Base-by-base conservation (phyloP, 1,140 invertebrate species). In the Micrasema minimum region DNA sequence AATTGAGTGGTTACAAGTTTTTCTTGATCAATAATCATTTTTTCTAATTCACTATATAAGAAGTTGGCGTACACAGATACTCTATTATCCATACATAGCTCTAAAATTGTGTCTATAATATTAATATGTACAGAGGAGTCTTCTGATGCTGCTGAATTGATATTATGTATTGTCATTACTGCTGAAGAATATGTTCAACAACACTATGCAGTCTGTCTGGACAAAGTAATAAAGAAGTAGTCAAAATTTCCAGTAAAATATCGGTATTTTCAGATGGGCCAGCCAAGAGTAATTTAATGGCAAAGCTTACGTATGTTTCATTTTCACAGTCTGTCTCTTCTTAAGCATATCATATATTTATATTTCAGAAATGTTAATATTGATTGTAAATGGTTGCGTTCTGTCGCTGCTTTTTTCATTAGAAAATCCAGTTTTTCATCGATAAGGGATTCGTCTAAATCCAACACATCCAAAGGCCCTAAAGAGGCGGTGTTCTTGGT, bases 251-350 rank as follows among this genome's bases (percentile, higher is more conserved):
- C n/a, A 72, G 43, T 45, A 75, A 48, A n/a, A 51, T 46, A 16
- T 45, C n/a, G 16, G 48, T 61, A 23, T 65, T 50, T 45, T 69
- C 66, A 50, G 50, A 1, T 0, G 37, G 23, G 7, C 37, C 14
- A 9, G 43, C 43, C n/a, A 74, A 9, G 26, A 74, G 50, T 14
- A 45, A 37, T 38, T 66, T 31, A 11, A 74, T 16, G 4, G 62
- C 41, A 50, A 66, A 72, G 2, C 72, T 35, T 11, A 75, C 45
- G 10, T 72, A 69, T 14, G 26, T 37, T 12, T 66, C 62, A 45
- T 75, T 75, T 20, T 75, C 73, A 46, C 73, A 75, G 45, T 69
- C 70, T 12, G 70, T 68, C 23, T 72, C 73, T 69, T 75, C 73
- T 66, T 75, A 68, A 18, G 18, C 38, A 69, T 35, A 75, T 61